phyloP scores from a whole-genome alignment of 2,888 invertebrate species.

The Cryptophagus acutangulus region DNA sequence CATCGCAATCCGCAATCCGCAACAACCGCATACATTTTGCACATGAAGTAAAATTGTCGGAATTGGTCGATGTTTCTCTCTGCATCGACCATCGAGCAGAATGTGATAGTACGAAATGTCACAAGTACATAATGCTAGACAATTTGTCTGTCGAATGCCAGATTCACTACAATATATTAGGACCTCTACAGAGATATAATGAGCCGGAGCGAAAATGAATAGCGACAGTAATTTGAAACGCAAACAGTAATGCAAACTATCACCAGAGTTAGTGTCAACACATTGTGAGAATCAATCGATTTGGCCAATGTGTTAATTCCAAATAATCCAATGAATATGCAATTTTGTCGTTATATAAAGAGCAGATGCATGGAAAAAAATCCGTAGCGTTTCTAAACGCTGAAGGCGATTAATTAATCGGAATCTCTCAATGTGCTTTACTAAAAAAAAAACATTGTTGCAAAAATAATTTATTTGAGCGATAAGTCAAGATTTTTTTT shows the following conservation, averaged over 20 bases:
- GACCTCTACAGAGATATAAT: conserved; percentile 21
- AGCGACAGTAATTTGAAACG: conserved; percentile 26
- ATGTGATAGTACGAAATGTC: not conserved
- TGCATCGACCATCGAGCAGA: not conserved
- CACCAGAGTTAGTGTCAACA: conserved; percentile 26
- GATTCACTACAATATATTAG: conserved; percentile 21
- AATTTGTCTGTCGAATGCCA: conserved; percentile 21
- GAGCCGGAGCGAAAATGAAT: conserved; percentile 24
- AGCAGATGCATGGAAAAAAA: no score
- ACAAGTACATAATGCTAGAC: conserved; percentile 12
- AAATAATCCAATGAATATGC: conserved; percentile 23
- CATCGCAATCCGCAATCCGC: no score
- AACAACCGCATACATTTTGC: no score
- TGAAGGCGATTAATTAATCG: no score
- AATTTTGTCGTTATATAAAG: no score
- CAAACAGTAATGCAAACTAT: conserved; percentile 27
- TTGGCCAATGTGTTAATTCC: conserved; percentile 24
- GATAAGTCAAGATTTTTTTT: no score
- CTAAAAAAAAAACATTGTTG: no score
- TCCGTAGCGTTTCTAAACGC: no score
- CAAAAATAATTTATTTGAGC: no score
- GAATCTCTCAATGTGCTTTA: no score
- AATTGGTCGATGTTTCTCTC: no score
- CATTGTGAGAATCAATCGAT: conserved; percentile 22
- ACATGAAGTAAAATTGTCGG: no score